phyloP scores from a whole-genome alignment of 2,113 vertebrate genomes.

The Capreolus pygargus region DNA sequence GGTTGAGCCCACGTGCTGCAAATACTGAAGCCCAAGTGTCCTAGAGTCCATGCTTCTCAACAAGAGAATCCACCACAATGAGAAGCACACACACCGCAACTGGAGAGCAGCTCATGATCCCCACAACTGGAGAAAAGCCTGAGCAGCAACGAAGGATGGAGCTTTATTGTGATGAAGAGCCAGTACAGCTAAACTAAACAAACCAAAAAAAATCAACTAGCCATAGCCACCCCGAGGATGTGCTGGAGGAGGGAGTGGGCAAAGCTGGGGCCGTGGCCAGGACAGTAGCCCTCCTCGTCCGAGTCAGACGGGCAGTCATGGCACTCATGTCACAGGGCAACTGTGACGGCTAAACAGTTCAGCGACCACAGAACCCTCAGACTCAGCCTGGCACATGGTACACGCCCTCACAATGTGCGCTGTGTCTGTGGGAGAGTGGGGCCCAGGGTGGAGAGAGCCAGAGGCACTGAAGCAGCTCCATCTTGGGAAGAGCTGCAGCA shows the following conservation, averaged over 20 bases:
- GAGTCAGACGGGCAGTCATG: accelerated
- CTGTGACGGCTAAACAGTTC: neutral
- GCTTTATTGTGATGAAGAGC: neutral
- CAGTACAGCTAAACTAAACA: neutral
- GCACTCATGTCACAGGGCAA: neutral
- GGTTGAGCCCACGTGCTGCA: neutral
- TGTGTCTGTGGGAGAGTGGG: accelerated
- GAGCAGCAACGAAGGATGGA: neutral
- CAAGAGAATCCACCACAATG: neutral
- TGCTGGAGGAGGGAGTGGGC: neutral
- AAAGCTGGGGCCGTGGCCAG: no score
- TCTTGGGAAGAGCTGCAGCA: accelerated
- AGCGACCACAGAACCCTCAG: neutral
- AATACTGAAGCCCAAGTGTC: neutral
- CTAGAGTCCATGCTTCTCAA: neutral
- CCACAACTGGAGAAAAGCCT: neutral
- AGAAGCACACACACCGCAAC: neutral
- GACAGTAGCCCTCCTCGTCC: accelerated
- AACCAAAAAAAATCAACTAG: neutral
- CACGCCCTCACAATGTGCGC: neutral
- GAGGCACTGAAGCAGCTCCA: neutral
- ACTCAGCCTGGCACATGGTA: neutral
- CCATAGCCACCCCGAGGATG: neutral
- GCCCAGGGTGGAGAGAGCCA: neutral
- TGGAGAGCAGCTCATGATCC: neutral